Evolutionary conservation across 1,140 invertebrate genomes (phyloP).

Genomic region (Drosophila chauvacae): DNA sequence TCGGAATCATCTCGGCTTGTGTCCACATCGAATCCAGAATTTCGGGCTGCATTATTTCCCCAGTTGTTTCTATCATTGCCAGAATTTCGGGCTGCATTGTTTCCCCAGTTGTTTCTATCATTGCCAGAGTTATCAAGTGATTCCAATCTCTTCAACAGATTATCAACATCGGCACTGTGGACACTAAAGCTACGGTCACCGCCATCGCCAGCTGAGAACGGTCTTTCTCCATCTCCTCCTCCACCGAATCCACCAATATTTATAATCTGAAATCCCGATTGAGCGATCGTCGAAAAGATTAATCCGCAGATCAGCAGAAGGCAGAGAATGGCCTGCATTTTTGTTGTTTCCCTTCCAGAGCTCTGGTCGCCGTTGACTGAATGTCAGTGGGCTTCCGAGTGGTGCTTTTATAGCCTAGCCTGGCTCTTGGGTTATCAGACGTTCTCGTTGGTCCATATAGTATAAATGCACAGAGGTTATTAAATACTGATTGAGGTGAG

Average conservation of each 20-base stretch:
- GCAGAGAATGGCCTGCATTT: conserved; percentile 30
- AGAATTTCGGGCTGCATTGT: background rate
- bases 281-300: conserved; percentile 18
- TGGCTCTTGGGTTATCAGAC: conserved; percentile 35
- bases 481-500: conserved; percentile 17
- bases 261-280: conserved; percentile 26
- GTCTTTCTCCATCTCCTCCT: background rate
- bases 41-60: background rate
- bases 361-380: conserved; percentile 24
- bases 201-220: background rate
- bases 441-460: background rate
- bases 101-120: conserved; percentile 19
- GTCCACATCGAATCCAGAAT: conserved; percentile 15
- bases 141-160: conserved; percentile 9
- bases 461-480: conserved; percentile 8
- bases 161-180: conserved; percentile 27
- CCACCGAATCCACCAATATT: conserved; percentile 4
- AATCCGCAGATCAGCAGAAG: conserved; percentile 34
- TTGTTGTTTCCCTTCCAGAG: conserved; percentile 4
- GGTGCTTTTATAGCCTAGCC: conserved; percentile 34
- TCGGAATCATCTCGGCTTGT: background rate
- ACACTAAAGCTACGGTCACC: background rate
- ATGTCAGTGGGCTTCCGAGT: conserved; percentile 13
- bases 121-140: conserved; percentile 10
- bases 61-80: conserved; percentile 18